Base-by-base conservation (phyloP, 2,888 invertebrate species). In the Nudaria mundana region DNA sequence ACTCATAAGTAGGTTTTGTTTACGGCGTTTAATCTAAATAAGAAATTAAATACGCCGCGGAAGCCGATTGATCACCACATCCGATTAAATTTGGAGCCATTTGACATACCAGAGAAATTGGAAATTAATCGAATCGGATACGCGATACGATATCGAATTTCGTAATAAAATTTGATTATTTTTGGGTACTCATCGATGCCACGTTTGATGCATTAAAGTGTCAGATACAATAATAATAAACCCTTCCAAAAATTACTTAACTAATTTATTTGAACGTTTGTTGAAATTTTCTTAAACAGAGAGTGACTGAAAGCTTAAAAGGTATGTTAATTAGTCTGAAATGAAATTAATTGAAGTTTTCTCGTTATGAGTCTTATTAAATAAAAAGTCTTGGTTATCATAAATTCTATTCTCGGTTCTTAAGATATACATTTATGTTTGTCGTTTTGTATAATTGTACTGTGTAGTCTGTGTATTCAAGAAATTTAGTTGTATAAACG, bases 261-360 rank as follows among this genome's bases (percentile, higher is more conserved):
- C n/a, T n/a, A n/a, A n/a, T n/a, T n/a, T n/a, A n/a, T n/a, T 30
- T 50, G 6, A 40, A 41, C 35, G 25, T 40, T 31, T 40, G 52
- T 59, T 40, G 46, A 43, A 40, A 40, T 37, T 25, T 25, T 26
- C 30, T 40, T 37, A 32, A 44, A 36, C 15, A 45, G 11, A 40
- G 34, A 42, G 44, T 44, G 23, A 45, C 30, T 36, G 44, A 44
- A 44, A 29, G 31, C 40, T 42, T 40, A 22, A 45, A 40, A 50
- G 43, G 40, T 44, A 50, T 37, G 32, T 44, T 47, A 60, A 56
- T 53, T 44, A 48, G 24, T 30, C 6, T 11, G 37, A 58, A 57
- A 45, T 44, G 30, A 24, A 44, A 41, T 48, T 44, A 44, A 51
- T 51, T 56, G 41, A 52, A 48, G 41, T 35, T 44, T 45, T 40